These are phyloP conservation scores for Lycorma delicatula DNA, from an alignment of 1,140 invertebrate species.

Conservation along the genomic window DNA sequence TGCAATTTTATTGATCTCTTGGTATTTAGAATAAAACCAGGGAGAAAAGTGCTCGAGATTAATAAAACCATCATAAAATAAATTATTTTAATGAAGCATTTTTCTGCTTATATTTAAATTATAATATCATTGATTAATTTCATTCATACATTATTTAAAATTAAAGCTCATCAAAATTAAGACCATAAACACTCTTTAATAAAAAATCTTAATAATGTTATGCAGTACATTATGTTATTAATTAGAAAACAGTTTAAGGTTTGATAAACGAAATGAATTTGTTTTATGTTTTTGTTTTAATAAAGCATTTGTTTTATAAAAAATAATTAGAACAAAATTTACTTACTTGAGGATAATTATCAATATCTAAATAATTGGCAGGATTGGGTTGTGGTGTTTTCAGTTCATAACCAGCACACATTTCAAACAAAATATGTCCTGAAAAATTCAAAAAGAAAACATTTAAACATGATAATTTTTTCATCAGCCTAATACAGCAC, in stretches of 20 bases:
- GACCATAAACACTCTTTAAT: too few species aligned
- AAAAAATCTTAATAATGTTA: not conserved
- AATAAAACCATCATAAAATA: too few species aligned
- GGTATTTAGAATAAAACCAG: too few species aligned
- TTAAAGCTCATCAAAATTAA: too few species aligned
- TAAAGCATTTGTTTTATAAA: constrained; percentile 1
- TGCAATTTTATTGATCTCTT: too few species aligned
- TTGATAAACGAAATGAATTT: not conserved
- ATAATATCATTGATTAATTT: too few species aligned
- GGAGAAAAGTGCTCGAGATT: too few species aligned
- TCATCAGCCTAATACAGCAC: too few species aligned
- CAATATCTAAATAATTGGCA: constrained; percentile 60
- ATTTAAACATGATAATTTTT: too few species aligned
- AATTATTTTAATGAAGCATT: too few species aligned
- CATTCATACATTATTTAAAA: too few species aligned
- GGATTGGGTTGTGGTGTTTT: constrained; percentile 59
- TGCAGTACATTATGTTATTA: not conserved
- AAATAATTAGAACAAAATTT: not conserved
- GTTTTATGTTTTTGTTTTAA: not conserved
- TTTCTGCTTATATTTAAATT: too few species aligned
- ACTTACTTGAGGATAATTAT: constrained; percentile 63
- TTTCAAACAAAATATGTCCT: constrained; percentile 81
- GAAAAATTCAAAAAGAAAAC: constrained; percentile 21
- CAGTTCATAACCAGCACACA: constrained; percentile 77
- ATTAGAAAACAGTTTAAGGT: not conserved